Conservation (phyloP, 2,797 vertebrate species). For the Lagocephalus sceleratus region DNA sequence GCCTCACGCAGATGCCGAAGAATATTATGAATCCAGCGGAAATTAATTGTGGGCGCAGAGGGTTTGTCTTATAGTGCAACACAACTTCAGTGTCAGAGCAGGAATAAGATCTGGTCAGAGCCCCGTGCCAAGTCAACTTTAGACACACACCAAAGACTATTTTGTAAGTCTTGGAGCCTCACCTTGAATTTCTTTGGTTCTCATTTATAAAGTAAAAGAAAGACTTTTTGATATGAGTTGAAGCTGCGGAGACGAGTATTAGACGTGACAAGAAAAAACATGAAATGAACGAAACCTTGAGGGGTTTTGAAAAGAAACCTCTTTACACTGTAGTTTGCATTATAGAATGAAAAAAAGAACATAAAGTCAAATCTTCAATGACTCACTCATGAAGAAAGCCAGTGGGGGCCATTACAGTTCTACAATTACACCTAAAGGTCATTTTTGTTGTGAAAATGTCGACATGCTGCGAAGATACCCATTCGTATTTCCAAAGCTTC, state of each 20-base stretch:
- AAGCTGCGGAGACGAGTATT: slow-evolving; percentile 63
- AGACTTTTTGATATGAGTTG: slow-evolving; percentile 63
- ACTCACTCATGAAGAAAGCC: slow-evolving; percentile 20
- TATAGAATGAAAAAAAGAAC: slow-evolving; percentile 49
- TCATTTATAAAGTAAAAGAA: slow-evolving; percentile 65
- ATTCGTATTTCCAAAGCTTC: slow-evolving; percentile 50
- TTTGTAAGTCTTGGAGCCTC: slow-evolving; percentile 69
- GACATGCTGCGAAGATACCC: slow-evolving; percentile 27
- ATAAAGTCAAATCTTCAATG: slow-evolving; percentile 24
- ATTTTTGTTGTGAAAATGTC: slow-evolving; percentile 35
- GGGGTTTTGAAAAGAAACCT: slow-evolving; percentile 47
- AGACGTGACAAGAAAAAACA: slow-evolving; percentile 73
- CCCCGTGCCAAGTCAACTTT: slow-evolving; percentile 75
- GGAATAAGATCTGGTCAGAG: slow-evolving; percentile 58
- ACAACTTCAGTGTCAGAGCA: slow-evolving; percentile 71
- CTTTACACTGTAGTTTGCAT: slow-evolving; percentile 50
- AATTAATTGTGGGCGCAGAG: slow-evolving; percentile 77
- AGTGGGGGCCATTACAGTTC: slow-evolving; percentile 14
- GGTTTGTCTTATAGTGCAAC: slow-evolving; percentile 66
- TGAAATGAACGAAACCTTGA: slow-evolving; percentile 64
- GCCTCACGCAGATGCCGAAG: slow-evolving; percentile 61
- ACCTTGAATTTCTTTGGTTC: slow-evolving; percentile 68
- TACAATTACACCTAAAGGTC: slow-evolving; percentile 19
- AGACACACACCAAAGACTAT: slow-evolving; percentile 69
- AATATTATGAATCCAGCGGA: slow-evolving; percentile 73